A percentile compares a stretch with the other conserved stretches of the same genome.
Evolutionary conservation across 2,113 vertebrate genomes (phyloP).

Genomic region (Aplodontia rufa): DNA sequence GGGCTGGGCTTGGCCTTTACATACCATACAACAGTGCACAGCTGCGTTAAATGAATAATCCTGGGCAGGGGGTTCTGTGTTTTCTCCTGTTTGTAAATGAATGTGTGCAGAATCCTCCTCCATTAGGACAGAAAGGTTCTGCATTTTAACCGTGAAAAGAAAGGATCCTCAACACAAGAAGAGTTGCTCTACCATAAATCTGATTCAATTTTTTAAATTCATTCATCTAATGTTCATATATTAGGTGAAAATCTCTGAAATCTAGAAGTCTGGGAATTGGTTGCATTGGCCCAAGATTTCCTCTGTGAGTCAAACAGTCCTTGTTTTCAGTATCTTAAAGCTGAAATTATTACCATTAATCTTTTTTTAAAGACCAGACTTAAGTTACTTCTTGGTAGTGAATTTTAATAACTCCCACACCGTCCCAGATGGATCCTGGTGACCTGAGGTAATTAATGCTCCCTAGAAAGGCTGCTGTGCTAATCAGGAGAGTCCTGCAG

Average conservation of each 20-base stretch:
- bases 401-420: conserved; percentile 43
- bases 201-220: not conserved
- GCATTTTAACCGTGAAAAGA: not conserved
- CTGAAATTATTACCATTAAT: conserved; percentile 45
- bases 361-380: conserved; percentile 31
- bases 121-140: not conserved
- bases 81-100: not conserved
- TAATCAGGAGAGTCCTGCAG: not conserved
- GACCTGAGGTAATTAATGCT: conserved; percentile 16
- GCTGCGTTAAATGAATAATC: not conserved
- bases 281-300: not conserved
- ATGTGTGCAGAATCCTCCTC: not conserved
- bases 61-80: not conserved
- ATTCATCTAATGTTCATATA: conserved; percentile 24
- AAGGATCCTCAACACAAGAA: not conserved
- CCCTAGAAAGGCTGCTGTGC: not conserved
- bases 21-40: not conserved
- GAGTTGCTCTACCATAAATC: not conserved
- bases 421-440: not conserved
- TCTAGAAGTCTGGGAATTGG: not conserved
- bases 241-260: not conserved
- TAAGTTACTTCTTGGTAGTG: conserved; percentile 3
- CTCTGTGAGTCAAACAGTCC: conserved; percentile 10
- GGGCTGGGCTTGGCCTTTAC: not conserved
- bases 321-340: conserved; percentile 50